Evolutionary conservation across 2,113 vertebrate species (phyloP), one percentile per base, ranked within the genome.

Genomic region (Syngnathus scovelli): DNA sequence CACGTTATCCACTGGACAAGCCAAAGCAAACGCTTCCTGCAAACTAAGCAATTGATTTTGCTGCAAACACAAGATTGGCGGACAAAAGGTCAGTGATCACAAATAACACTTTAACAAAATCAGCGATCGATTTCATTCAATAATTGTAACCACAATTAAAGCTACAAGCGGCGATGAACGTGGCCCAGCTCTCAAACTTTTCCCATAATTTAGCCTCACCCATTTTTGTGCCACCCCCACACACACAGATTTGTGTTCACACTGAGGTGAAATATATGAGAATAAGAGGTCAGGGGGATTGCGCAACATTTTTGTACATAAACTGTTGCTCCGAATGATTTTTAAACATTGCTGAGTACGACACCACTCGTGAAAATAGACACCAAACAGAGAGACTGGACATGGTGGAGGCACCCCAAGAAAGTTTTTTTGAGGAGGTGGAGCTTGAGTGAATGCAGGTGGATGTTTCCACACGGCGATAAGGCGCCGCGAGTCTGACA

Each of bases 361-460:
- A 19, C 16, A 62, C 38, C 56, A 64, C 41, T 41, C 66, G 39
- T 70, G 78, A 55, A 49, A 1, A 36, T 46, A 16, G 36, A 75
- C 71, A 64, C 46, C 64, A 62, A 66, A 16, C 44, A 66, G 44
- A 69, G 54, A 49, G 51, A 55, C 43, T 72, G 2, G n/a, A 71
- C 61, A 23, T 13, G 23, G 64, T 7, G 44, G 67, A 43, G 63
- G 43, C 75, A 80, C 65, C 68, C 67, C 6, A 7, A 56, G 64
- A 66, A 70, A 54, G 46, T 66, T 75, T 73, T 80, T 78, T 77
- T 21, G 71, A 33, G 44, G 68, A 82, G 80, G 85, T 85, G 82
- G 79, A 85, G 64, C 82, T 72, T 82, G 83, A 87, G 78, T 58
- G 83, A 87, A 79, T 81, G 73, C 85, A 86, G 86, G 83, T 86